Base-by-base conservation (phyloP, 2,113 vertebrate genomes). In the Oreocharis arfaki region DNA sequence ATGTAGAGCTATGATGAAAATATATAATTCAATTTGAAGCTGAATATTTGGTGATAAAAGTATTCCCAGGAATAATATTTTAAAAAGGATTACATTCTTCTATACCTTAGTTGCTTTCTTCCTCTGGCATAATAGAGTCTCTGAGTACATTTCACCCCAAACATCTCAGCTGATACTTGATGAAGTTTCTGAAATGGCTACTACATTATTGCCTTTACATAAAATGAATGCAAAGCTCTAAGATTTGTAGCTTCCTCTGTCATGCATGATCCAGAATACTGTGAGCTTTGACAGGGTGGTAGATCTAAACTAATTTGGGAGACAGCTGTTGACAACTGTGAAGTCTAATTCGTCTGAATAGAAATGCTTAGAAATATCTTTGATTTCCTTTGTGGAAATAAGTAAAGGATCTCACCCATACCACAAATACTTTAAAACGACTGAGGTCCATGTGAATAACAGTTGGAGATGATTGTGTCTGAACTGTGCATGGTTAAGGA, bases 11-110 rank as follows among this genome's bases (percentile, higher is more conserved):
- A 20, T 78, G 82, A 94, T 92, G 85, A 90, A 94, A 96, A 97
- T 69, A 93, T 46, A 86, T 97, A 96, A 97, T 97, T 97, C 86
- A 96, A 97, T 98, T 97, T 97, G 90, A 76, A 91, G 84, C 57
- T 35, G 89, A 97, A 97, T 24, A 65, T 84, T 96, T 97, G 81
- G 94, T 96, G 96, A 97, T 97, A 96, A 98, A 97, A 97, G 32
- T 97, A 88, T 65, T 96, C 94, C 96, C 95, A 98, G 97, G 85
- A 98, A 98, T 86, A 97, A 97, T 97, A 97, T 95, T 97, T 97
- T 22, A 94, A 97, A 79, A 97, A 96, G 78, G 79, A 97, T 97
- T 97, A 95, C 85, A 42, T 96, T 98, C 69, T 84, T 88, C 70
- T 95, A 84, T 95, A 94, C 52, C 22, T 93, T 88, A 60, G 79